A percentile compares a stretch with the other conserved stretches of the same genome.
These are phyloP conservation scores for Hydropsyche tenuis DNA, from an alignment of 1,140 invertebrate genomes.

Conservation along the genomic window DNA sequence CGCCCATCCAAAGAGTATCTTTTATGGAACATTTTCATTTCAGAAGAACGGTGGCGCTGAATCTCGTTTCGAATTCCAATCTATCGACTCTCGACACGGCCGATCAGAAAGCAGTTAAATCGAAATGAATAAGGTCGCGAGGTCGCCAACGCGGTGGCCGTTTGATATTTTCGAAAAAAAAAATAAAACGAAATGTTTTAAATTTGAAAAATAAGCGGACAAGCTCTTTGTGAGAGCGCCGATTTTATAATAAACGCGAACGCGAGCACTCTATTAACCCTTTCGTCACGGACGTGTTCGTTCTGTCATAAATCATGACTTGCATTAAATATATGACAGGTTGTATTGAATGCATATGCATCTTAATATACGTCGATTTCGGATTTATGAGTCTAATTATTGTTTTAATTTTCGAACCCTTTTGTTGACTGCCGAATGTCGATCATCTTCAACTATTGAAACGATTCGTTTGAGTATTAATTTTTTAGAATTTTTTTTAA, in stretches of 20 bases:
- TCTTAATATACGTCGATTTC: too few relatives aligned
- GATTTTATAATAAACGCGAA: neutral
- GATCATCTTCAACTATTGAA: too few relatives aligned
- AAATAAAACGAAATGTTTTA: neutral
- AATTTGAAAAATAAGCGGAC: neutral
- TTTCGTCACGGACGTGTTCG: neutral
- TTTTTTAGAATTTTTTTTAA: too few relatives aligned
- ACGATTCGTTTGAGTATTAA: too few relatives aligned
- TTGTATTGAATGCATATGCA: too few relatives aligned
- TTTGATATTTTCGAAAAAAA: slow-evolving; percentile 2
- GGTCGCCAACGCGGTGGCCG: neutral
- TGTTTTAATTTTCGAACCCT: too few relatives aligned
- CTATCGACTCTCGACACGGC: neutral
- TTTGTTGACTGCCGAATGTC: too few relatives aligned
- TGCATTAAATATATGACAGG: too few relatives aligned
- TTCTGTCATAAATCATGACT: too few relatives aligned
- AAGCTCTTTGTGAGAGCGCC: neutral
- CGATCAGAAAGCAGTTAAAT: slow-evolving; percentile 9
- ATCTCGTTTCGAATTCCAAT: neutral
- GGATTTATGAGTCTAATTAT: too few relatives aligned
- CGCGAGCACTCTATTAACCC: slow-evolving; percentile 22
- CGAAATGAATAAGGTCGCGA: neutral
- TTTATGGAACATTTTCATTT: neutral
- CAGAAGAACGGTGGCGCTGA: neutral
- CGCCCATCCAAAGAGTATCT: neutral